phyloP scores from a whole-genome alignment of 1,140 invertebrate genomes.

The Magallana angulata region DNA sequence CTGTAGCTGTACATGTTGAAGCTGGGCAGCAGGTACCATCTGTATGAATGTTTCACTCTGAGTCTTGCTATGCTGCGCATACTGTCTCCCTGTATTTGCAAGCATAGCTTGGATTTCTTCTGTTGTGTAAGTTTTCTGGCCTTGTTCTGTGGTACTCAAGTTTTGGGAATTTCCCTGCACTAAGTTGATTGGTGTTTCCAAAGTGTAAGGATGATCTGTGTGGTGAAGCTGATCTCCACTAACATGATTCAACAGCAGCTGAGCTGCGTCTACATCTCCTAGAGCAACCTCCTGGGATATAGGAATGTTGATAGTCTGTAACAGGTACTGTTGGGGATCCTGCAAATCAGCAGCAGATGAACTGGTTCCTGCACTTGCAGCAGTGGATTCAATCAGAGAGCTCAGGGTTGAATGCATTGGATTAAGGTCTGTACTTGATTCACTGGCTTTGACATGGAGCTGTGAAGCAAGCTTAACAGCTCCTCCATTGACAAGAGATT shows the following conservation, averaged over 20 bases:
- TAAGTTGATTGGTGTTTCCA: not conserved
- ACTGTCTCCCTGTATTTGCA: not conserved
- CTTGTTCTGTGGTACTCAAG: not conserved
- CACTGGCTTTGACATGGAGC: not conserved
- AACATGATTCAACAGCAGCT: slow-evolving; percentile 12
- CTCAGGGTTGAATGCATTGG: slow-evolving; percentile 22
- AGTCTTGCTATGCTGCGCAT: slow-evolving; percentile 3
- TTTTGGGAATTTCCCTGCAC: not conserved
- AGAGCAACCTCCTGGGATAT: slow-evolving; percentile 9
- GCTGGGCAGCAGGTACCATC: slow-evolving; percentile 19
- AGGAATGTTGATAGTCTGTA: slow-evolving; percentile 39
- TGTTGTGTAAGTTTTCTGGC: not conserved
- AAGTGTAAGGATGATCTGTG: not conserved
- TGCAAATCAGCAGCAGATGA: not conserved
- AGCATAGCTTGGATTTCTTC: slow-evolving; percentile 21
- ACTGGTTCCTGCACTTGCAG: slow-evolving; percentile 18
- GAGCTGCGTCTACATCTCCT: slow-evolving; percentile 1
- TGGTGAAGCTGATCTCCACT: not conserved
- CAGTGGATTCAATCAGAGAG: slow-evolving; percentile 25
- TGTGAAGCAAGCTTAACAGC: slow-evolving; percentile 4
- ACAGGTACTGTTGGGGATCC: slow-evolving; percentile 20
- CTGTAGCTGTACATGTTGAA: slow-evolving; percentile 19
- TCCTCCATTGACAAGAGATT: not conserved
- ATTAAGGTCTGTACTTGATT: not conserved
- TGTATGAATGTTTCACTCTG: slow-evolving; percentile 27